Evolutionary conservation across 2,888 invertebrate species (phyloP).

Genomic region (Coronaproctus castanopsis): DNA sequence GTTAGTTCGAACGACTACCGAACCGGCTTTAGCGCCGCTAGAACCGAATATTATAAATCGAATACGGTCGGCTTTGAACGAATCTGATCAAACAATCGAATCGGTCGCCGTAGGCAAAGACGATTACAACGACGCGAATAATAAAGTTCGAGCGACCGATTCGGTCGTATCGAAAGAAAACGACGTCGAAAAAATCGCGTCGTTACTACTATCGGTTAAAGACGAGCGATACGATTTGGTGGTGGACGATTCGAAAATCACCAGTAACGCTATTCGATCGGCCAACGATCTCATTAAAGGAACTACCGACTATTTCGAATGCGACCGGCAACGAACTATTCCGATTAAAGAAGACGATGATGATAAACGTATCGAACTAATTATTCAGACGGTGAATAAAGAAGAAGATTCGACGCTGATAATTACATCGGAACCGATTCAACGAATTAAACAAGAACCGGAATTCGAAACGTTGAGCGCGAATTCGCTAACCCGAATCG

Average conservation of each 20-base stretch:
- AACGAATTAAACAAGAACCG: slow-evolving; percentile 5
- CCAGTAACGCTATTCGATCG: background rate
- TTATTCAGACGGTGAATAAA: background rate
- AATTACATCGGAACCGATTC: background rate
- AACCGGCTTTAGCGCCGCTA: slow-evolving; percentile 9
- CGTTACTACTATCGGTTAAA: too few species aligned
- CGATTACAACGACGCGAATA: background rate
- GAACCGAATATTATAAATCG: slow-evolving; percentile 4
- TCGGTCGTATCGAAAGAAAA: background rate
- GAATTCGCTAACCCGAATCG: background rate
- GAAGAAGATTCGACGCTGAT: background rate
- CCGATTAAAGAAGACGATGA: background rate
- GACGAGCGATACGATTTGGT: too few species aligned
- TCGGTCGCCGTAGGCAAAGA: background rate
- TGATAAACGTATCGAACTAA: slow-evolving; percentile 2
- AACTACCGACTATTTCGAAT: background rate
- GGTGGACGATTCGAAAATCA: background rate
- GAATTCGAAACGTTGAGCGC: slow-evolving; percentile 7
- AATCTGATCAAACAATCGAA: background rate
- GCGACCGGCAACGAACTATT: background rate
- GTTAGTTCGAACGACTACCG: slow-evolving; percentile 8
- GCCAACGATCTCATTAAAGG: background rate
- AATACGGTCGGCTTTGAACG: slow-evolving; percentile 5
- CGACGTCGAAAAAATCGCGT: background rate
- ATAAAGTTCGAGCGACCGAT: background rate